A percentile compares a stretch with the other conserved stretches of the same genome.
phyloP scores from a whole-genome alignment of 2,113 vertebrate genomes.

The Pionites leucogaster region DNA sequence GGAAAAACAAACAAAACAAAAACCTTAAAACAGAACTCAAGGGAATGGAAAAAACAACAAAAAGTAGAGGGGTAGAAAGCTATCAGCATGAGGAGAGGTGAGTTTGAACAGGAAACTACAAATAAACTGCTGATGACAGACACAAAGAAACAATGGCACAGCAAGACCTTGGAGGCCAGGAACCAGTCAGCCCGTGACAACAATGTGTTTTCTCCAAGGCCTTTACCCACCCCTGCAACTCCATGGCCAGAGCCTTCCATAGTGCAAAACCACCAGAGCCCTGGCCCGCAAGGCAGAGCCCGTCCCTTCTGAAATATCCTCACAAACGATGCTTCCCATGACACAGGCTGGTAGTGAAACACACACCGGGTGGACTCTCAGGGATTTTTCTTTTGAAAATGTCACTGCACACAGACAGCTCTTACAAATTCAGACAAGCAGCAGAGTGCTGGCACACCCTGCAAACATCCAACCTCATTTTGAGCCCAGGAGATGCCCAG shows the following conservation, averaged over 20 bases:
- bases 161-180: not conserved
- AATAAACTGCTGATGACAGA: not conserved
- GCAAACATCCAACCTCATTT: not conserved
- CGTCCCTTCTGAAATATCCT: not conserved
- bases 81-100: not conserved
- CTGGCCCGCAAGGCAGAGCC: rapidly evolving
- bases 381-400: not conserved
- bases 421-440: rapidly evolving
- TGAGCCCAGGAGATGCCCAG: not conserved
- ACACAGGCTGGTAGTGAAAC: not conserved
- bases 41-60: not conserved
- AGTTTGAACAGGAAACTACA: not conserved
- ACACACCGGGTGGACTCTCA: not conserved
- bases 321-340: not conserved
- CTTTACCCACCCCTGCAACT: not conserved
- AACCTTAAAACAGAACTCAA: not conserved
- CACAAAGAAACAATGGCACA: not conserved
- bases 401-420: not conserved
- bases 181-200: not conserved
- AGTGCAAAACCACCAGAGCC: rapidly evolving
- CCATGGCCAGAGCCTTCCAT: rapidly evolving
- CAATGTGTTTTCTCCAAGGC: not conserved
- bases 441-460: rapidly evolving
- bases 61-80: not conserved
- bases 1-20: not conserved